These are phyloP conservation scores for Synanthedon tipuliformis DNA, from an alignment of 2,888 invertebrate species.

Conservation along the genomic window DNA sequence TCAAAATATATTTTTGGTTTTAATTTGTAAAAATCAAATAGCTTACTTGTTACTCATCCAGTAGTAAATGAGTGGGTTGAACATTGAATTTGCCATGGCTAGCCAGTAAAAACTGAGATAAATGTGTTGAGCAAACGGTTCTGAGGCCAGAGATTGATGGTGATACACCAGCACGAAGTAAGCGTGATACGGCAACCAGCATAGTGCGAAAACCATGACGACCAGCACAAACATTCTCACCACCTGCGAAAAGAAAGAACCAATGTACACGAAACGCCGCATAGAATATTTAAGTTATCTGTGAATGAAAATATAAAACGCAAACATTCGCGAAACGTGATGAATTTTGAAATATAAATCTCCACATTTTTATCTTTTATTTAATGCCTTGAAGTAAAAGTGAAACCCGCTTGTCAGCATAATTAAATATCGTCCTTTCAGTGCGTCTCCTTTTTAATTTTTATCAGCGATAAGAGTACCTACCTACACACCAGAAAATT, in stretches of 20 bases:
- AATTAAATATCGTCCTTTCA: neutral
- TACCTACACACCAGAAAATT: neutral
- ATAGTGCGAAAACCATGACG: slow-evolving; percentile 84
- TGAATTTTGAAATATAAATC: neutral
- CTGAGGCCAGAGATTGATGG: slow-evolving; percentile 73
- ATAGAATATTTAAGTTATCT: neutral
- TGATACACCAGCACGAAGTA: slow-evolving; percentile 82
- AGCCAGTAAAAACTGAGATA: slow-evolving; percentile 89
- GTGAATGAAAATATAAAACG: neutral
- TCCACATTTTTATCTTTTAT: neutral
- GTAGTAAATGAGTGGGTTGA: slow-evolving; percentile 91
- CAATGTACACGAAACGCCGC: neutral
- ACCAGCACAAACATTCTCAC: slow-evolving; percentile 90
- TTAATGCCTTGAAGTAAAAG: neutral
- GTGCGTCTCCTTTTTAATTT: neutral
- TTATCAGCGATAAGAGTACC: neutral
- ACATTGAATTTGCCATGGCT: slow-evolving; percentile 93
- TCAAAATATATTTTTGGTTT: neutral
- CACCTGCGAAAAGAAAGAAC: slow-evolving; percentile 66
- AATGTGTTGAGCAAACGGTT: slow-evolving; percentile 82
- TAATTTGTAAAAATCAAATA: neutral
- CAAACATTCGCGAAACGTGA: neutral
- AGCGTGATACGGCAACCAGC: slow-evolving; percentile 89
- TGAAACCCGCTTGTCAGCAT: neutral
- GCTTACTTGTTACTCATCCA: slow-evolving; percentile 89